Evolutionary conservation across 2,797 vertebrate species (phyloP), one percentile per base, ranked within the genome.

Genomic region (Typhlichthys subterraneus): DNA sequence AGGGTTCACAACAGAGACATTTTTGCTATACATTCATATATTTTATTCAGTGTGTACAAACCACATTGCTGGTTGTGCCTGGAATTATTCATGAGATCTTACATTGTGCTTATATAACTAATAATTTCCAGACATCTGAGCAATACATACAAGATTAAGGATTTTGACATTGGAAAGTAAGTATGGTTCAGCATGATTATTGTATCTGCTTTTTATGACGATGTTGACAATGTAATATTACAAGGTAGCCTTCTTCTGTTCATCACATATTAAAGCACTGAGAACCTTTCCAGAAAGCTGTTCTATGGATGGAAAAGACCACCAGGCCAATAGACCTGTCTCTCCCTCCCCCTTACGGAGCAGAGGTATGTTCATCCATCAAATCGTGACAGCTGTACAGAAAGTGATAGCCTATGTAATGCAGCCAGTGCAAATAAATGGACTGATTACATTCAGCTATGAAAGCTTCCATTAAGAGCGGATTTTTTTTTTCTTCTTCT

Each of bases 311-410:
- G 17, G 31, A 54, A 31, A 61, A 23, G 54, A 33, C 47, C 17
- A n/a, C 23, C 46, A 61, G 48, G 62, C 19, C 33, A 15, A 53
- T 59, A 52, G 42, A 48, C 13, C 61, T 31, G 71, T 77, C 75
- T 84, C 81, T 61, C 76, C 68, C 33, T 3, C 33, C 33, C 33
- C 33, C 33, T 64, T 70, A 47, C 31, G 61, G 61, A 69, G 72
- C 63, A 49, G 69, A 68, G 67, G 19, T 82, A 77, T 81, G 70
- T 86, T 87, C 79, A 81, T 89, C 85, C 86, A 88, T 93, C 91
- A 92, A 79, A 38, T 54, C 23, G 17, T 86, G 86, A 88, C 87
- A 89, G 85, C 70, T 72, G 53, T 63, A 67, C 69, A 80, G 63
- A 77, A 89, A 62, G 59, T 3, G 75, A 47, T 14, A 50, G 56